A percentile compares a stretch with the other conserved stretches of the same genome.
phyloP scores from a whole-genome alignment of 2,113 vertebrate genomes.

The Ochotona curzoniae region DNA sequence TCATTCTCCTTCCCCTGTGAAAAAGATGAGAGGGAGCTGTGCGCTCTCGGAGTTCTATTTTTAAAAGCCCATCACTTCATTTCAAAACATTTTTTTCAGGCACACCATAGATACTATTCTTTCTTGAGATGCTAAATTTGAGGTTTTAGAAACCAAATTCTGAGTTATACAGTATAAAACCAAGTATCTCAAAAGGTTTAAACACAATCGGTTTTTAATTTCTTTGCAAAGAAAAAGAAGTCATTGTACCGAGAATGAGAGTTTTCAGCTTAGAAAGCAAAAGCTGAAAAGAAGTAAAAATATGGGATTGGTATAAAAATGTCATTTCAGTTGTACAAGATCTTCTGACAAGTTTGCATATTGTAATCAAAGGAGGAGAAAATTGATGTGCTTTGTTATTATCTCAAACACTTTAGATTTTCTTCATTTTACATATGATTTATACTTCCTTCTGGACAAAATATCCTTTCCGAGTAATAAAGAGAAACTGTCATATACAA shows the following conservation, averaged over 20 bases:
- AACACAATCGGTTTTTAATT: conserved; percentile 82
- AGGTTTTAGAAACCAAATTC: conserved; percentile 79
- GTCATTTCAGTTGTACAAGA: conserved; percentile 45
- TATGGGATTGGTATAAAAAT: conserved; percentile 50
- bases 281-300: conserved; percentile 69
- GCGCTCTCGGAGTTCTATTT: conserved; percentile 70
- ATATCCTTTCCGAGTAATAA: conserved; percentile 17
- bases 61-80: conserved; percentile 80
- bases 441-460: conserved; percentile 34
- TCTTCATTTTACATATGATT: conserved; percentile 31
- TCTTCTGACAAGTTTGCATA: not conserved
- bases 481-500: not conserved
- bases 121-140: conserved; percentile 81
- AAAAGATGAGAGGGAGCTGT: conserved; percentile 46
- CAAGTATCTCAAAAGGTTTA: conserved; percentile 77
- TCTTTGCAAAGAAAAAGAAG: conserved; percentile 65
- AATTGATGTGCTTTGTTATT: conserved; percentile 28
- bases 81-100: conserved; percentile 83
- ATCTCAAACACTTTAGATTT: conserved; percentile 50
- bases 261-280: conserved; percentile 74
- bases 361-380: not conserved
- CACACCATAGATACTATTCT: conserved; percentile 80
- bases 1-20: conserved; percentile 54
- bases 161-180: conserved; percentile 73
- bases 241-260: conserved; percentile 70